Base-by-base conservation (phyloP, 2,113 vertebrate genomes). In the Pseudois nayaur region DNA sequence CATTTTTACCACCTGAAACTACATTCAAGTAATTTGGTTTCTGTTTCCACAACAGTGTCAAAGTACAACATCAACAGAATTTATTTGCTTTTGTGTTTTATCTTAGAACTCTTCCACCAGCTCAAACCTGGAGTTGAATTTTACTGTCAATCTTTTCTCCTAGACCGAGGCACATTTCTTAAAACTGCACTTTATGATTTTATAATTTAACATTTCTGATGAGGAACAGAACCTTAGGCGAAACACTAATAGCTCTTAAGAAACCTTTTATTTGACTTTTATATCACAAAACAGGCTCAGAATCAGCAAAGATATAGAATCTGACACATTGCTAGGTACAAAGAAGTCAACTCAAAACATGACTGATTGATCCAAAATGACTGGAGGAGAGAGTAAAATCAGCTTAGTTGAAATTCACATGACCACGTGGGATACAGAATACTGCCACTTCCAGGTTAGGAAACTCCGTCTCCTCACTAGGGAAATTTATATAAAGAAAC, bases 141-240 rank as follows among this genome's bases (percentile, higher is more conserved):
- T 92, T 19, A 50, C 16, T 78, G 91, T 97, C 92, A 95, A 95
- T 92, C 84, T 67, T 96, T 95, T 91, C 86, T 76, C 50, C 33
- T 62, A 87, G 89, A 90, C 86, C 86, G 97, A 67, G n/a, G 71
- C 15, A 96, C 55, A 93, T 89, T 94, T 91, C 88, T 91, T 78
- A 59, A 96, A 97, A 91, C 71, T 89, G 64, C 74, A 9, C 67
- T 78, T 89, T 93, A 64, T 27, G 60, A 87, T 93, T 97, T 98
- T 87, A 36, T 96, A 95, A 93, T 93, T 97, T 83, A 95, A 78
- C 52, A 82, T 97, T 94, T 95, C 64, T 76, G 89, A 92, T 2
- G 48, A 96, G 81, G 45, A 90, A 90, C 31, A 94, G 78, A 97
- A 94, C 50, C 78, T 96, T 96, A 97, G 89, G 86, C 76, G 50